Conservation (phyloP, 2,113 vertebrate genomes). For the Scomber japonicus region DNA sequence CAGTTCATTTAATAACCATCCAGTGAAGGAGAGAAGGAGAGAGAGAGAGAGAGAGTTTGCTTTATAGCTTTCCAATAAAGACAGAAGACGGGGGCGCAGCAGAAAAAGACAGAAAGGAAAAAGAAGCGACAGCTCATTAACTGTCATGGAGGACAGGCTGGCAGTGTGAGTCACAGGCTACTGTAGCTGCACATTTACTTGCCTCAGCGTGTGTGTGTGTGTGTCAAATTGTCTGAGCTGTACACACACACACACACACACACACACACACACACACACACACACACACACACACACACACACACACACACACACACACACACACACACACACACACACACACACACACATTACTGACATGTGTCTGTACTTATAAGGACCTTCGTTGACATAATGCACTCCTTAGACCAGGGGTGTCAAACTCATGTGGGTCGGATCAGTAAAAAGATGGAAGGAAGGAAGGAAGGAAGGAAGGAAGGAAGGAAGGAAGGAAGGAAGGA, state of each 20-base stretch:
- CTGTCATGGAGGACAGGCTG: constrained; percentile 68
- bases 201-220: constrained; percentile 39
- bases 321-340: background rate
- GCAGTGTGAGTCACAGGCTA: constrained; percentile 70
- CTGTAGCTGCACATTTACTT: constrained; percentile 51
- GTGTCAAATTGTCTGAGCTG: constrained; percentile 32
- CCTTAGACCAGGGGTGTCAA: too few species aligned
- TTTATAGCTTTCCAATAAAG: constrained; percentile 65
- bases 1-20: constrained; percentile 59
- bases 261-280: background rate
- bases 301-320: background rate
- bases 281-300: background rate
- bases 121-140: constrained; percentile 78
- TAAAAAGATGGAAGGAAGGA: too few species aligned
- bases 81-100: constrained; percentile 45
- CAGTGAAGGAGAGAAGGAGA: constrained; percentile 36
- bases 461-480: too few species aligned
- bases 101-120: constrained; percentile 30
- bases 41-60: background rate
- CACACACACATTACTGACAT: constrained; percentile 4
- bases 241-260: background rate
- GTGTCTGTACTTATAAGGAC: background rate
- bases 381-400: background rate
- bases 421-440: too few species aligned
- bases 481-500: too few species aligned